Evolutionary conservation across 2,888 invertebrate genomes (phyloP).

Genomic region (Scotopteryx bipunctaria): DNA sequence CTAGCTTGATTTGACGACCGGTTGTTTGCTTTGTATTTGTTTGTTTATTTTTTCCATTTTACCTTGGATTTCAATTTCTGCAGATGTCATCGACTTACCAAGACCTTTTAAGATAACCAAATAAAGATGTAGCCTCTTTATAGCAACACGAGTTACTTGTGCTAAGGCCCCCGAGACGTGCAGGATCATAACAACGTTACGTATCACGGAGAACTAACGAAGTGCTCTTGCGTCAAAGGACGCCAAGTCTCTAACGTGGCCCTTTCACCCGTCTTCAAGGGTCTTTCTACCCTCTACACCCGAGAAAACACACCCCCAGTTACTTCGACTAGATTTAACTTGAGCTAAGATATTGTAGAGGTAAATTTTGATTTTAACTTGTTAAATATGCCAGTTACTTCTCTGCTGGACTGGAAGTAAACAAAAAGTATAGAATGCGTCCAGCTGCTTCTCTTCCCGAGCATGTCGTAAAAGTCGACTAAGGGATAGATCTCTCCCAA

Average conservation of each 20-base stretch:
- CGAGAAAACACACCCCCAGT: slow-evolving; percentile 9
- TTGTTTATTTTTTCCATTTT: too few species aligned
- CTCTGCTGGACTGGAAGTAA: too few species aligned
- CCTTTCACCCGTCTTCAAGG: slow-evolving; percentile 47
- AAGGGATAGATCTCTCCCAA: too few species aligned
- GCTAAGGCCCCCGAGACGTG: slow-evolving; percentile 42
- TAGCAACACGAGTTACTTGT: not conserved
- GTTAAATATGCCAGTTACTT: too few species aligned
- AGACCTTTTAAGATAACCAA: not conserved
- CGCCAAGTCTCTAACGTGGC: slow-evolving; percentile 48
- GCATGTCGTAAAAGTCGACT: too few species aligned
- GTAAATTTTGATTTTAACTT: too few species aligned
- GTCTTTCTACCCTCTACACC: slow-evolving; percentile 30
- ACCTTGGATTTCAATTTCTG: too few species aligned
- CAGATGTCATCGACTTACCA: not conserved
- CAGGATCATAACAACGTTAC: slow-evolving; percentile 59
- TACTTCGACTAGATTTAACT: not conserved
- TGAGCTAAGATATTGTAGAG: not conserved
- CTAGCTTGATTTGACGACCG: too few species aligned
- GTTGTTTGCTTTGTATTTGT: too few species aligned
- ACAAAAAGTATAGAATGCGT: too few species aligned
- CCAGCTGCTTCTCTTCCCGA: too few species aligned
- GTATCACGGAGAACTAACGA: slow-evolving; percentile 57
- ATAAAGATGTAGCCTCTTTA: not conserved
- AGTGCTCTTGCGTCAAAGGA: slow-evolving; percentile 58